These are phyloP conservation scores for Pampusana beccarii DNA, from an alignment of 2,113 vertebrate genomes.

Conservation along the genomic window DNA sequence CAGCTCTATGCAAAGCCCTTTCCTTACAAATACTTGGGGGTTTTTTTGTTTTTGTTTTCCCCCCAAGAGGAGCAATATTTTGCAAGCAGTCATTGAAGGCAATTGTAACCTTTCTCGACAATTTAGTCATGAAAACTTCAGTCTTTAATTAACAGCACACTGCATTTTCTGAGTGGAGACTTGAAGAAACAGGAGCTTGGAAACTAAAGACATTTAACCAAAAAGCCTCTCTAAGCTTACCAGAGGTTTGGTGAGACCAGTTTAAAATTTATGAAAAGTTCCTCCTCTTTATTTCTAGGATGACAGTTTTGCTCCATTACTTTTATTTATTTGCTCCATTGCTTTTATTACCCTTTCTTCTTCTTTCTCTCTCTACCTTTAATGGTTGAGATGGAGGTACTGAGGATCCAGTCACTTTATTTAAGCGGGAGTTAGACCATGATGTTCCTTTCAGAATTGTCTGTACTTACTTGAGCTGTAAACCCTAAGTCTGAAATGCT, in stretches of 20 bases:
- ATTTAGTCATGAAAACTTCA: background rate
- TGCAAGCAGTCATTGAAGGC: background rate
- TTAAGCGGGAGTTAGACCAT: background rate
- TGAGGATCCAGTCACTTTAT: background rate
- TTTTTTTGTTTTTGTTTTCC: background rate
- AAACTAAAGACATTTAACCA: background rate
- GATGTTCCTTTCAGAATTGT: background rate
- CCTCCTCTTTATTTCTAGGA: background rate
- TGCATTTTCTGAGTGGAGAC: background rate
- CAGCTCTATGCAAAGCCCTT: background rate
- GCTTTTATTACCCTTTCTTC: background rate
- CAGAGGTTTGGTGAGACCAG: background rate
- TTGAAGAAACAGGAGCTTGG: background rate
- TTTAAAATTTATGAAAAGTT: background rate
- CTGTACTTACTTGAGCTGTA: background rate
- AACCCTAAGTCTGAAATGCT: background rate
- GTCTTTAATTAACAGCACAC: background rate
- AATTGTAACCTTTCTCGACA: background rate
- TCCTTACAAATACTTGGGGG: background rate
- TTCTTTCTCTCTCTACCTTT: background rate
- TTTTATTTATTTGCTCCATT: too few species aligned
- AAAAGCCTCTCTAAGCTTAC: background rate
- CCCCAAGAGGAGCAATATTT: background rate
- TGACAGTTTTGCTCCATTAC: background rate
- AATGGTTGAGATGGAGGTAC: background rate